Evolutionary conservation across 2,888 invertebrate genomes (phyloP), one percentile per base, ranked within the genome.

Genomic region (Pterobdella sp.): DNA sequence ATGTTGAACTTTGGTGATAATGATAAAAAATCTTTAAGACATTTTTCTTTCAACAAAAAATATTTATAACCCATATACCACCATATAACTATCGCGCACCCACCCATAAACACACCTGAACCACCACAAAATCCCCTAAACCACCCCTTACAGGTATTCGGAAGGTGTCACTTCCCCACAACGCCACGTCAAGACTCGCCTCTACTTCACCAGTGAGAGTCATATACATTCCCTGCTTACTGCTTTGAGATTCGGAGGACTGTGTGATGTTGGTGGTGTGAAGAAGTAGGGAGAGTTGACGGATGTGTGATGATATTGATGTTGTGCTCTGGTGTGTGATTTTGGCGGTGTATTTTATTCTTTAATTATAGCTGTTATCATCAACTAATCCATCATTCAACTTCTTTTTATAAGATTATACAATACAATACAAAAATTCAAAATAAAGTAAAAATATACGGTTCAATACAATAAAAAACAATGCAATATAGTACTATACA

Each of bases 191-290:
- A 88, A 97, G 68, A 98, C 97, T 7, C 88, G 98, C n/a, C 87
- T 99, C 63, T 99, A 99, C 86, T 99, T 98, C 85, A 99, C 98
- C 1, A 96, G 95, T 83, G 98, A 98, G 86, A 94, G 94, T 82
- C 98, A 99, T 85, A 94, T 98, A 76, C 98, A 99, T 85, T 97
- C 96, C 14, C 86, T 99, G 76, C 88, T 99, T 77, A 97, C 96
- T 1, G 92, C 97, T 74, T 87, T 99, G 70, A 88, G 96, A 77
- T 94, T 91, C 83, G 96, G 96, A 18, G 94, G 93, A 22, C 74
- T 77, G 14, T 68, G 75, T 69, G 73, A 77, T 31, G 77, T 77
- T 64, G 72, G 75, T 65, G 18, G 1, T 42, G 22, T 69, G 7
- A 18, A 14, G 42, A 14, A 18, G 7, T 7, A 14, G 18, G 7